Evolutionary conservation across 2,113 vertebrate genomes (phyloP).

Genomic region (Aphelocoma coerulescens): DNA sequence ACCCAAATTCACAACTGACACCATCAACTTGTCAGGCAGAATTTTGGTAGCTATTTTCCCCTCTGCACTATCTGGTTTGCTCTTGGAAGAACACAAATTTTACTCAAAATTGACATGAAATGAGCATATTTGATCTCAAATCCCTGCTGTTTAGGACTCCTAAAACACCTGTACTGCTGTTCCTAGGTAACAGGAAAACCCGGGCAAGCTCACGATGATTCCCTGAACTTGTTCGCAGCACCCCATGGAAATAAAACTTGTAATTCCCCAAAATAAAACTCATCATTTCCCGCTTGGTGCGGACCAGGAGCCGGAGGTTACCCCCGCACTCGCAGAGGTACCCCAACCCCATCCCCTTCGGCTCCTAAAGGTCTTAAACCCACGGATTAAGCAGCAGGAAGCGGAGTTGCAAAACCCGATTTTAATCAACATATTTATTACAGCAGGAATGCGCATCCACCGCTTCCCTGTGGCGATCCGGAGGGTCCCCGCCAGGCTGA

Average conservation of each 20-base stretch:
- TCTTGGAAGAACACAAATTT: not conserved
- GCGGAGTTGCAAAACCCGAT: accelerated
- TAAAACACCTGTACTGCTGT: not conserved
- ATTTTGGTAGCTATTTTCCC: accelerated
- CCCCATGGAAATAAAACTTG: not conserved
- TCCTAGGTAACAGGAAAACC: not conserved
- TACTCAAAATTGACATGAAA: accelerated
- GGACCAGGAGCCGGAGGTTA: not conserved
- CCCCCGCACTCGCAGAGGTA: not conserved
- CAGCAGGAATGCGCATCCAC: not conserved
- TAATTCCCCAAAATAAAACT: not conserved
- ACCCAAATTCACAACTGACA: not conserved
- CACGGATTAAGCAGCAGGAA: accelerated
- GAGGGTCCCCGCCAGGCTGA: not conserved
- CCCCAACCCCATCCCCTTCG: not conserved
- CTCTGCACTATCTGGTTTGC: not conserved
- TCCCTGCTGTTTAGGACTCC: not conserved
- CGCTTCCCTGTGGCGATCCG: not conserved
- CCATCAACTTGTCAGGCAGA: not conserved
- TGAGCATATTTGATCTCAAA: accelerated
- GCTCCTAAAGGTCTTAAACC: not conserved
- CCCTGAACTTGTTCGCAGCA: accelerated
- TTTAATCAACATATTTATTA: not conserved
- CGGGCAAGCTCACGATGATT: accelerated
- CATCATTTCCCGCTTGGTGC: accelerated